These are phyloP conservation scores for Diploptera punctata DNA, from an alignment of 2,888 invertebrate species.

Conservation along the genomic window DNA sequence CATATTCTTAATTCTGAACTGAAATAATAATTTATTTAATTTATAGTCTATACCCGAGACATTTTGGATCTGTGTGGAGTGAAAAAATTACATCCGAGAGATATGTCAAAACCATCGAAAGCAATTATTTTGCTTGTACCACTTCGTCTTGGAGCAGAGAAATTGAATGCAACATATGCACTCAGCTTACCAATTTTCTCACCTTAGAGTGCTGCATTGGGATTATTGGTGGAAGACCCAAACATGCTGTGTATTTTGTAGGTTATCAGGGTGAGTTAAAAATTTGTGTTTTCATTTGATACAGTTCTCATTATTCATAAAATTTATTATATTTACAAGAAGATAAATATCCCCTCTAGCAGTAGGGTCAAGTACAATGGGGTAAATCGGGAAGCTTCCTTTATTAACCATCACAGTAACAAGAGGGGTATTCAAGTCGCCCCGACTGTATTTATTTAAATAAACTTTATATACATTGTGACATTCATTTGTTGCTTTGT, in stretches of 20 bases:
- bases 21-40: slow-evolving; percentile 35
- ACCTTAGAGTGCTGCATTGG: slow-evolving; percentile 86
- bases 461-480: no score
- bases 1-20: no score
- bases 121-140: slow-evolving; percentile 84
- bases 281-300: no score
- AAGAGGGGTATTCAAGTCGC: no score
- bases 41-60: slow-evolving; percentile 76
- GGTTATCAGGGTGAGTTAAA: slow-evolving; percentile 81
- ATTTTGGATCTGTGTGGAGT: slow-evolving; percentile 69
- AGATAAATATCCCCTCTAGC: no score
- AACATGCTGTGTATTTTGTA: slow-evolving; percentile 92
- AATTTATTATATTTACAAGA: no score
- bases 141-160: slow-evolving; percentile 85
- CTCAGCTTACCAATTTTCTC: slow-evolving; percentile 81
- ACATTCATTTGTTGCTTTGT: no score
- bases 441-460: no score
- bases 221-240: slow-evolving; percentile 91
- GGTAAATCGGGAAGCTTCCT: no score
- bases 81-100: slow-evolving; percentile 49
- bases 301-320: no score
- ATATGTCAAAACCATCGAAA: slow-evolving; percentile 65
- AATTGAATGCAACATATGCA: slow-evolving; percentile 83
- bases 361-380: no score
- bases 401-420: no score